These are phyloP conservation scores for Cossypha niveicapilla DNA, from an alignment of 2,797 vertebrate species.

Conservation along the genomic window DNA sequence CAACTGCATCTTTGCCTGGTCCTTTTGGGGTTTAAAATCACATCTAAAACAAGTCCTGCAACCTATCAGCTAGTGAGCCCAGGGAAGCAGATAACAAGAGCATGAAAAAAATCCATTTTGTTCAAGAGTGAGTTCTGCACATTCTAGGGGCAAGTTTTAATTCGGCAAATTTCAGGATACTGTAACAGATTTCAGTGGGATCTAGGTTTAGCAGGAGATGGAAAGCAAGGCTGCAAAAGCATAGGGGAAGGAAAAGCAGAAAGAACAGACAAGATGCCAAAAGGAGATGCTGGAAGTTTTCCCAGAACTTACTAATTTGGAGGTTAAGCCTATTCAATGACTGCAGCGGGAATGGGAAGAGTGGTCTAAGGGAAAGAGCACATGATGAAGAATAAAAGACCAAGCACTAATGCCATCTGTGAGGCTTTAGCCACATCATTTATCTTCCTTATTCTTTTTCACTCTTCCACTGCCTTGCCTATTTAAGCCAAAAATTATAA, in stretches of 20 bases:
- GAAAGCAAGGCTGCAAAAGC: not conserved
- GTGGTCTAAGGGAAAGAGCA: not conserved
- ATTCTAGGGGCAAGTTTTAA: not conserved
- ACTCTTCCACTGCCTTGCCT: not conserved
- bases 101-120: not conserved
- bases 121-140: not conserved
- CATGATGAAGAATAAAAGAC: not conserved
- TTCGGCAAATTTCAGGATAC: not conserved
- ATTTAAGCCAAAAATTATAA: not conserved
- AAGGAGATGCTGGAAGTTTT: not conserved
- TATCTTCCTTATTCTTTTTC: not conserved
- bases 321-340: not conserved
- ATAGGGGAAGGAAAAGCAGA: not conserved
- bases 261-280: not conserved
- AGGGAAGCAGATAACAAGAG: not conserved
- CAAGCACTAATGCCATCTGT: not conserved
- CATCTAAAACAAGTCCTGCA: not conserved
- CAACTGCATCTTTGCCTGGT: fast-evolving
- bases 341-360: not conserved
- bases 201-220: not conserved
- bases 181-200: not conserved
- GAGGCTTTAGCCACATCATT: not conserved
- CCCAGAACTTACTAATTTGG: not conserved
- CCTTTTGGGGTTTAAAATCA: not conserved
- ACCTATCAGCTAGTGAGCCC: not conserved